Percentiles rank a stretch among this genome's conserved stretches.
phyloP scores from a whole-genome alignment of 1,140 invertebrate genomes.

The Ladona fulva region DNA sequence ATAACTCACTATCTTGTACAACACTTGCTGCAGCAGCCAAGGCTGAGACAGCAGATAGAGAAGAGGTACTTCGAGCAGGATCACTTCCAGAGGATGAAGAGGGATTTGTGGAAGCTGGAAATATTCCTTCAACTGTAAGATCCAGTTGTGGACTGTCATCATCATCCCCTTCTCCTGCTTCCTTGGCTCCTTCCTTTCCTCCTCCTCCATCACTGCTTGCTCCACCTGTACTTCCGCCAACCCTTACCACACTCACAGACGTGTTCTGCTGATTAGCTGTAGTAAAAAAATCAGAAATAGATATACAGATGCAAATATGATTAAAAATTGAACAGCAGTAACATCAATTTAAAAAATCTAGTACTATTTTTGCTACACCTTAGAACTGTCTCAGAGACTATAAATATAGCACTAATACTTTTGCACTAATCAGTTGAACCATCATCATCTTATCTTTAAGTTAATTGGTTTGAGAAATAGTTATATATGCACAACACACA shows the following conservation, averaged over 20 bases:
- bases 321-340: not conserved
- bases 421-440: too few species aligned
- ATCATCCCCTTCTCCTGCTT: slow-evolving; percentile 13
- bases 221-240: slow-evolving; percentile 27
- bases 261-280: slow-evolving; percentile 40
- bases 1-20: not conserved
- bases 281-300: slow-evolving; percentile 23
- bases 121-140: slow-evolving; percentile 24
- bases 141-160: slow-evolving; percentile 24
- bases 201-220: slow-evolving; percentile 16
- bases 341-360: too few species aligned
- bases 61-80: not conserved
- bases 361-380: too few species aligned
- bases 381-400: too few species aligned
- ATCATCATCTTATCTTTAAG: too few species aligned
- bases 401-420: too few species aligned
- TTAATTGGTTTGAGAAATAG: too few species aligned
- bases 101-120: slow-evolving; percentile 19
- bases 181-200: not conserved
- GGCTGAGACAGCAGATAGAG: not conserved
- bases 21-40: not conserved
- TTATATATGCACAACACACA: too few species aligned
- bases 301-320: not conserved
- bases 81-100: not conserved
- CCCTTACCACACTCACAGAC: slow-evolving; percentile 40